Percentiles rank a stretch among this genome's conserved stretches.
These are phyloP conservation scores for Siniperca obscura DNA, from an alignment of 2,797 vertebrate genomes.

Conservation along the genomic window DNA sequence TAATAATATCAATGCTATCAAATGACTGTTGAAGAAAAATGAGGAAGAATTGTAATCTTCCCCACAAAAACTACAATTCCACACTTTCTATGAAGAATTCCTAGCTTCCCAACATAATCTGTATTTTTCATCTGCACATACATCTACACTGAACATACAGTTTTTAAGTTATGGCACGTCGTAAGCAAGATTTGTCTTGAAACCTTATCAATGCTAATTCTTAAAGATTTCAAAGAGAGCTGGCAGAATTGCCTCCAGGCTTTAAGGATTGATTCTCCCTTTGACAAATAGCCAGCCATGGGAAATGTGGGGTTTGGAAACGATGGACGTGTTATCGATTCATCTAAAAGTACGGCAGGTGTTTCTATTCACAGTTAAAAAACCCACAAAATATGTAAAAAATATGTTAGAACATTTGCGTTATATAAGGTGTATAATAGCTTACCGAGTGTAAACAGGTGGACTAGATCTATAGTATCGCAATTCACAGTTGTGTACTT, in stretches of 20 bases:
- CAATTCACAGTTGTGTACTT: constrained; percentile 10
- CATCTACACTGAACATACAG: constrained; percentile 31
- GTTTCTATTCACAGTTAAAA: constrained; percentile 23
- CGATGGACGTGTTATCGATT: not conserved
- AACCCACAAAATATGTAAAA: constrained; percentile 14
- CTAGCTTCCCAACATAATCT: not conserved
- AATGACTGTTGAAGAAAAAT: not conserved
- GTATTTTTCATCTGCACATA: constrained; percentile 21
- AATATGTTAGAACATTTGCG: constrained; percentile 30
- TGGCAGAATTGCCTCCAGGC: not conserved
- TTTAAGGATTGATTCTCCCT: constrained; percentile 2
- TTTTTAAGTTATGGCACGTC: constrained; percentile 70
- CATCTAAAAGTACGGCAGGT: constrained; percentile 4
- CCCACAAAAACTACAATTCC: constrained; percentile 11
- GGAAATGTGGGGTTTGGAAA: constrained; percentile 12
- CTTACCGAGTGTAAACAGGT: not conserved
- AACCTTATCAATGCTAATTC: not conserved
- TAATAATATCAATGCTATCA: not conserved
- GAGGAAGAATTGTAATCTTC: not conserved
- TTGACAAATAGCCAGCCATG: not conserved
- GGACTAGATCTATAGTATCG: not conserved
- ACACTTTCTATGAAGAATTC: not conserved
- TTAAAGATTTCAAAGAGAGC: constrained; percentile 23
- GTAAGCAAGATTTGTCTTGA: constrained; percentile 20
- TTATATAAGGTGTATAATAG: constrained; percentile 11